Evolutionary conservation across 2,888 invertebrate species (phyloP).

Genomic region (Agrochola lota): DNA sequence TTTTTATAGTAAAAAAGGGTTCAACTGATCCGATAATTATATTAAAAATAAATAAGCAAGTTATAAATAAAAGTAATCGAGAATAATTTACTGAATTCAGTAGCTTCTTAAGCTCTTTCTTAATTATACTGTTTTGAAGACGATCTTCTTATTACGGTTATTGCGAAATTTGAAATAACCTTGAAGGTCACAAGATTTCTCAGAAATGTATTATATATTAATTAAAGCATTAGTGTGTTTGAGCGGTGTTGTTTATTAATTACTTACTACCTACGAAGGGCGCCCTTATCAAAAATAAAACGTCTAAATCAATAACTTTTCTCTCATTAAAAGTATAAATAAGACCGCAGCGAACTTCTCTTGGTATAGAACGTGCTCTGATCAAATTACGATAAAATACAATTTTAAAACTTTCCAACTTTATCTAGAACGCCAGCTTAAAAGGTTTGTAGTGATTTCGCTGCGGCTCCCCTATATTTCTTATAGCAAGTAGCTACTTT

Average conservation of each 20-base stretch:
- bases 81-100: conserved; percentile 9
- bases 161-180: conserved; percentile 24
- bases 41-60: neutral
- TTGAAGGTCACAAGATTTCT: conserved; percentile 14
- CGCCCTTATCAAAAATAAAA: conserved; percentile 22
- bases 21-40: neutral
- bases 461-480: conserved; percentile 63
- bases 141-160: conserved; percentile 18
- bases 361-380: conserved; percentile 42
- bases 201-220: conserved; percentile 19
- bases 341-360: conserved; percentile 43
- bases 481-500: conserved; percentile 69
- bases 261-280: conserved; percentile 7
- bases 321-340: conserved; percentile 56
- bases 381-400: conserved; percentile 65
- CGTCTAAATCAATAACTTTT: conserved; percentile 13
- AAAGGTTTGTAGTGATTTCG: conserved; percentile 69
- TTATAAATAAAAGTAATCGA: neutral
- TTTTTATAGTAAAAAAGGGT: neutral
- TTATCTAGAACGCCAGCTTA: conserved; percentile 64
- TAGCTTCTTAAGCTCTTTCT: neutral
- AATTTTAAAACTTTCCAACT: conserved; percentile 55
- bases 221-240: conserved; percentile 17
- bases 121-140: neutral
- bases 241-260: conserved; percentile 24